These are phyloP conservation scores for Mustelus asterias DNA, from an alignment of 2,113 vertebrate genomes.

Conservation along the genomic window DNA sequence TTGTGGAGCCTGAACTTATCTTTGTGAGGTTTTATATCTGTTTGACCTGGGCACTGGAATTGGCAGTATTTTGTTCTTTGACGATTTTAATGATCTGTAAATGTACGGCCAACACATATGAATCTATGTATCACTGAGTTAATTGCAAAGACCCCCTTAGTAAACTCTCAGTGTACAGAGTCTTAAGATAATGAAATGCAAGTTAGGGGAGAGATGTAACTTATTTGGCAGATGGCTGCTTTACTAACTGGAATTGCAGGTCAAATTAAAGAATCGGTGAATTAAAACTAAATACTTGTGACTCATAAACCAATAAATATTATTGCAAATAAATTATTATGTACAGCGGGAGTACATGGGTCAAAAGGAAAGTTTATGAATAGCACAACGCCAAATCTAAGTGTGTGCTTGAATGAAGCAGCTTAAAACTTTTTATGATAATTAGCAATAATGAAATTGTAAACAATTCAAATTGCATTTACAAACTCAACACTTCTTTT, in stretches of 20 bases:
- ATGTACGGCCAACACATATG: neutral
- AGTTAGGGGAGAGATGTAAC: neutral
- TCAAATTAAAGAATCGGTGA: neutral
- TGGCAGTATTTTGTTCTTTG: neutral
- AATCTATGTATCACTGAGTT: constrained; percentile 7
- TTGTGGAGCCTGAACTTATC: neutral
- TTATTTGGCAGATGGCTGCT: neutral
- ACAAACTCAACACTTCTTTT: neutral
- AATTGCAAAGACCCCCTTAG: neutral
- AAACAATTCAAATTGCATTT: constrained; percentile 2
- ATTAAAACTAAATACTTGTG: neutral
- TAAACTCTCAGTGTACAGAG: neutral
- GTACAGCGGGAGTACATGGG: neutral
- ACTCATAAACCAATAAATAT: constrained; percentile 7
- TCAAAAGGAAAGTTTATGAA: neutral
- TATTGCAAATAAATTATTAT: neutral
- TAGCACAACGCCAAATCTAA: neutral
- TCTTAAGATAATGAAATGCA: neutral
- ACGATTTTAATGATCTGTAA: neutral
- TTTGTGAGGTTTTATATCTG: neutral
- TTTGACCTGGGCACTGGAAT: neutral
- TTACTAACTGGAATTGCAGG: neutral
- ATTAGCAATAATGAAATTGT: neutral
- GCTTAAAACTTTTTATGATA: neutral
- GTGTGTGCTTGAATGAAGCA: neutral